Percentiles rank a stretch among this genome's conserved stretches.
phyloP scores from a whole-genome alignment of 92 coral and sea anemone genomes.

The Phenganax stokvisi region DNA sequence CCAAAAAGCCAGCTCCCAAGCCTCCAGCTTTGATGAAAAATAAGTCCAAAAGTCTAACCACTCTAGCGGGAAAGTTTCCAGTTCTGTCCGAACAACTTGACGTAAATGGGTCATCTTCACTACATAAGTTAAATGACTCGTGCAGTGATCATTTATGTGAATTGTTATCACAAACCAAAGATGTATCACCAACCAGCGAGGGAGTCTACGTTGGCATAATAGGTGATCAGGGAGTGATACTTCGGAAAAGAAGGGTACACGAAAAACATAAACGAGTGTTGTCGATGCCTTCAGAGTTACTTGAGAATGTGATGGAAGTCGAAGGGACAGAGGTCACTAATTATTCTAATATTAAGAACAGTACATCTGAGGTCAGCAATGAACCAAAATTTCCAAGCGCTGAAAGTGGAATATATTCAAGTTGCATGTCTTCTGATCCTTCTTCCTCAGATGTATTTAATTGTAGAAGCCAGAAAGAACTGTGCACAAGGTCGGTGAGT shows the following conservation, averaged over 20 bases:
- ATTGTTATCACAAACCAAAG: constrained; percentile 35
- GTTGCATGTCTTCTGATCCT: constrained; percentile 17
- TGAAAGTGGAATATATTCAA: constrained; percentile 27
- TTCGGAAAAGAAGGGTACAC: constrained; percentile 19
- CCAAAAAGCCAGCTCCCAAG: constrained; percentile 40
- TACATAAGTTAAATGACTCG: constrained; percentile 35
- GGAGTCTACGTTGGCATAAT: constrained; percentile 35
- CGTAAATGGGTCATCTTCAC: constrained; percentile 31
- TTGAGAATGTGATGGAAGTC: constrained; percentile 35
- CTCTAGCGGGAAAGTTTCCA: constrained; percentile 30
- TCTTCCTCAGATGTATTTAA: constrained; percentile 13
- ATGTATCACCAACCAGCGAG: constrained; percentile 26
- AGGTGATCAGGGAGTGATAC: constrained; percentile 40
- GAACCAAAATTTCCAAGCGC: constrained; percentile 5
- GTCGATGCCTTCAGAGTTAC: constrained; percentile 32
- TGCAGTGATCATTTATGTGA: constrained; percentile 32
- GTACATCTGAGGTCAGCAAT: constrained; percentile 1
- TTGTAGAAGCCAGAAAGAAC: constrained; percentile 16
- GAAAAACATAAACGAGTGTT: constrained; percentile 23
- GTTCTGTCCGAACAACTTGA: constrained; percentile 26
- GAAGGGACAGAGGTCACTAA: constrained; percentile 6
- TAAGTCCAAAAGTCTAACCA: constrained; percentile 24
- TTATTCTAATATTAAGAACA: neutral
- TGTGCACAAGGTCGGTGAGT: constrained; percentile 25
- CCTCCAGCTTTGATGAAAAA: constrained; percentile 31